Base-by-base conservation (phyloP, 1,140 invertebrate species). In the Heliothis virescens region DNA sequence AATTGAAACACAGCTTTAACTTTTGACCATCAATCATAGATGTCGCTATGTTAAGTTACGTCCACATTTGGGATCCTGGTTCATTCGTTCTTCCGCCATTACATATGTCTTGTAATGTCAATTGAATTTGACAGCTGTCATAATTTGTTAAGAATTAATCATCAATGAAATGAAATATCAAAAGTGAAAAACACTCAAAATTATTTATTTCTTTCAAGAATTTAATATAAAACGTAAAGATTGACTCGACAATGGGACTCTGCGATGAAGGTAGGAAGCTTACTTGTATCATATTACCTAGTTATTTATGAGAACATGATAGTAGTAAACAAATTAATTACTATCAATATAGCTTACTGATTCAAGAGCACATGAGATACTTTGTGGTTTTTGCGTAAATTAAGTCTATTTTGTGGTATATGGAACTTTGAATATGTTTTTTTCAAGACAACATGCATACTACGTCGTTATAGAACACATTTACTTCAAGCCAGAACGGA, bases 271-370 rank as follows among this genome's bases (percentile, higher is more conserved):
- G 92, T 93, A 88, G 86, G 89, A 85, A 81, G 63, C 53, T 57
- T 69, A 5, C 78, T 47, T 79, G 73, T 85, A 75, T 48, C 41
- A 75, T 75, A 26, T 79, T 76, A 55, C 63, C 52, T 29, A 77
- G 74, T 63, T 62, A 74, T 79, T 72, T 15, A 55, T 67, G 26
- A 74, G 75, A 65, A 83, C 21, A 73, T 59, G 29, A 69, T 62
- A 53, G 55, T 73, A 79, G 88, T 90, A 92, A 91, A 92, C 89
- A 91, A 90, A 85, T 83, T 90, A 90, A 92, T 92, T 91, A 90
- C 65, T 52, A 69, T 69, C 76, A 78, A 69, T 78, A 18, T 63
- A 76, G 3, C 13, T 69, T 69, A 18, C n/a, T 75, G 34, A 60
- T 60, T 75, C 55, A 26, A 48, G 41, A 60, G 41, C 72, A 75